Conservation (phyloP, 2,113 vertebrate species). For the Malurus cyaneus region DNA sequence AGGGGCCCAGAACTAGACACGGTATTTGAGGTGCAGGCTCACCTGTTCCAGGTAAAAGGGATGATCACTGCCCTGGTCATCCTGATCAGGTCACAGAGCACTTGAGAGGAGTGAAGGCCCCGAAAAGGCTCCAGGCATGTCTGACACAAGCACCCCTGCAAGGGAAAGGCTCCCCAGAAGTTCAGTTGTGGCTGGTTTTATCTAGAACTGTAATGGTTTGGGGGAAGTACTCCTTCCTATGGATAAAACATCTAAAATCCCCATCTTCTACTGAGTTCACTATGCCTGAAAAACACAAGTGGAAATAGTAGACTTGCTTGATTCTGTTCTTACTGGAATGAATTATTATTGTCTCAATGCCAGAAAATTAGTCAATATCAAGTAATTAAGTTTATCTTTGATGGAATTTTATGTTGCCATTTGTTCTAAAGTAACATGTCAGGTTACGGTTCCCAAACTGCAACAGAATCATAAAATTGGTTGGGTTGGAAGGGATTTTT, state of each 20-base stretch:
- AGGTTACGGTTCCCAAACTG: not conserved
- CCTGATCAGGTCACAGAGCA: not conserved
- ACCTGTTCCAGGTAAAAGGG: fast-evolving
- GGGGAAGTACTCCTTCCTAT: not conserved
- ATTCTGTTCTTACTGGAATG: not conserved
- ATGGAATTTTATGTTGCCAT: not conserved
- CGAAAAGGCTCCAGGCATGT: fast-evolving
- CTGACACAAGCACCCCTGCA: fast-evolving
- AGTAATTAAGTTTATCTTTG: not conserved
- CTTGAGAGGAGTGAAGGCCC: fast-evolving
- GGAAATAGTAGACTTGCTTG: not conserved
- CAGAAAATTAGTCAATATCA: not conserved
- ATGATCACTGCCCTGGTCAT: fast-evolving
- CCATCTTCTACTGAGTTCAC: fast-evolving
- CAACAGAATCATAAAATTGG: not conserved
- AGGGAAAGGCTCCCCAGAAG: not conserved
- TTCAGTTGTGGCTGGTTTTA: not conserved
- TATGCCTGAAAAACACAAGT: not conserved
- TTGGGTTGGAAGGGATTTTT: not conserved
- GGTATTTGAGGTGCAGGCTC: not conserved
- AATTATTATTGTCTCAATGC: not conserved
- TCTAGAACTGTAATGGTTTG: not conserved
- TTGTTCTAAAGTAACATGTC: not conserved
- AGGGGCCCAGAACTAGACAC: not conserved
- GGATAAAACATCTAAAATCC: not conserved